Base-by-base conservation (phyloP, 2,797 vertebrate genomes). In the Peromyscus nudipes region DNA sequence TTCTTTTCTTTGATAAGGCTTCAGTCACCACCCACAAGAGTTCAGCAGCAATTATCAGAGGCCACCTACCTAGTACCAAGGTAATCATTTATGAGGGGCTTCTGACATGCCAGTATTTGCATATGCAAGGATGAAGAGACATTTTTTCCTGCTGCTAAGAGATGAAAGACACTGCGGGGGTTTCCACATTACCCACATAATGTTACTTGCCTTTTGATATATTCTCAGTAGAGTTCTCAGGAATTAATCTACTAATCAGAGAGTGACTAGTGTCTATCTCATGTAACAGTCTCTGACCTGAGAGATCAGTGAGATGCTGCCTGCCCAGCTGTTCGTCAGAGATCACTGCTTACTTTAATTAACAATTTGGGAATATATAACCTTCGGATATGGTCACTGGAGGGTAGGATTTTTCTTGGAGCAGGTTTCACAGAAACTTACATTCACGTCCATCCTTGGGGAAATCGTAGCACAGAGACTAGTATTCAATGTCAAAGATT, bases 11-110 rank as follows among this genome's bases (percentile, higher is more conserved):
- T 91, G 85, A 96, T 77, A 98, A 96, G 64, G 89, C 91, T 97
- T 91, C 96, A 90, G 73, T 93, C 49, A 71, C 96, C 93, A 97
- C 55, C 94, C 91, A 93, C 69, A 84, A 94, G 95, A 77, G n/a
- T 57, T 27, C 96, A 97, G 95, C 94, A 97, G 95, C 89, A 94
- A 98, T 98, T 97, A 97, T 92, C 77, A 92, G 97, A 97, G 95
- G 86, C 90, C 96, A 97, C 97, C 96, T 97, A 94, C 95, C 95
- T 77, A 89, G 62, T 71, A 91, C 96, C 89, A 96, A 94, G 62
- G 79, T 96, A 96, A 96, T 95, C 0, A 93, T 71, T 98, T 87
- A 89, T 91, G 75, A 96, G 98, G 64, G 96, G 97, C 97, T 97
- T 67, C 89, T 94, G 67, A 96, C 73, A 90, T 10, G 49, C 85